Evolutionary conservation across 1,140 invertebrate genomes (phyloP).

Genomic region (Lerema accius): DNA sequence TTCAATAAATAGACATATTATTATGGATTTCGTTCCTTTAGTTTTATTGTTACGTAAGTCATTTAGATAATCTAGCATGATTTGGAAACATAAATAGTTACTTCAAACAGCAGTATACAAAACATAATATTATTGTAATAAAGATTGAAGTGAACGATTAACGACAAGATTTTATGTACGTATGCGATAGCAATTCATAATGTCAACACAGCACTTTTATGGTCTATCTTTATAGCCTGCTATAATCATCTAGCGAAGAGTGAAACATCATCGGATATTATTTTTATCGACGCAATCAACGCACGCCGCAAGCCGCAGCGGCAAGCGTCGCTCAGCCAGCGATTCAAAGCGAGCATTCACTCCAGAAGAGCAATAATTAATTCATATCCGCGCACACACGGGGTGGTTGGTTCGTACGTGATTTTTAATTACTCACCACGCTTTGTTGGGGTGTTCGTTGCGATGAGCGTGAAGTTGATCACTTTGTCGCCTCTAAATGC

Average conservation of each 20-base stretch:
- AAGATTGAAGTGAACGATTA: too few relatives aligned
- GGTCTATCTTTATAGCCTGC: too few relatives aligned
- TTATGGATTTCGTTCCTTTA: too few relatives aligned
- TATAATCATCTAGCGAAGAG: neutral
- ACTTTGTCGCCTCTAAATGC: neutral
- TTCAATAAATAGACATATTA: too few relatives aligned
- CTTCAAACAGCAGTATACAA: too few relatives aligned
- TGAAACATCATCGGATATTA: neutral
- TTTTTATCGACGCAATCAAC: neutral
- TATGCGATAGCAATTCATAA: too few relatives aligned
- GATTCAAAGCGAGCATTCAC: slow-evolving; percentile 20
- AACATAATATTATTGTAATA: too few relatives aligned
- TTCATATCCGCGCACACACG: slow-evolving; percentile 19
- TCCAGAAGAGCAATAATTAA: slow-evolving; percentile 16
- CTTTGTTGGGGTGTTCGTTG: slow-evolving; percentile 20
- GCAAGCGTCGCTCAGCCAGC: neutral
- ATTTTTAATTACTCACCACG: slow-evolving; percentile 21
- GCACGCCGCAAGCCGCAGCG: slow-evolving; percentile 4
- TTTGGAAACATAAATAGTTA: too few relatives aligned
- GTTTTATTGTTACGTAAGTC: too few relatives aligned
- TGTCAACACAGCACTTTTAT: too few relatives aligned
- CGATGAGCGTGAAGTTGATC: slow-evolving; percentile 9
- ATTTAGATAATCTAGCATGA: too few relatives aligned
- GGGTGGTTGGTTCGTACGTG: neutral
- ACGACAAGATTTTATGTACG: too few relatives aligned